Evolutionary conservation across 2,888 invertebrate species (phyloP).

Genomic region (Drosophila mimica): DNA sequence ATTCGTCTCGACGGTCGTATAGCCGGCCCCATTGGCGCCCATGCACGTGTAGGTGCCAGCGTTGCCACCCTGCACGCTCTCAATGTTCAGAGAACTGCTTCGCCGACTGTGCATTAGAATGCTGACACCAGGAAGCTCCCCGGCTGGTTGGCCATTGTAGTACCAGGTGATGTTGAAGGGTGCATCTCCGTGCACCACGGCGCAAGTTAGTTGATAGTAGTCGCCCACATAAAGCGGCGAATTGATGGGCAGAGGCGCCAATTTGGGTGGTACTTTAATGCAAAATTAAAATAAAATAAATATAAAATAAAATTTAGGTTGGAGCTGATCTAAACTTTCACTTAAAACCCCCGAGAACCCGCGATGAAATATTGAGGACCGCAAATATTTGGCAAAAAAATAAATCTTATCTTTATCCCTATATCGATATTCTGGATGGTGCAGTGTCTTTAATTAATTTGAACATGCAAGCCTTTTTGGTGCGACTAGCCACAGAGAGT

Average conservation of each 20-base stretch:
- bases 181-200: slow-evolving; percentile 91
- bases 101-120: slow-evolving; percentile 86
- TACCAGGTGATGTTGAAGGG: slow-evolving; percentile 92
- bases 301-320: slow-evolving; percentile 34
- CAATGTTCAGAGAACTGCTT: slow-evolving; percentile 88
- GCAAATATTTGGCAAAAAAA: neutral
- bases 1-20: slow-evolving; percentile 82
- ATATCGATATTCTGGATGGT: neutral
- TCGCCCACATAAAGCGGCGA: slow-evolving; percentile 88
- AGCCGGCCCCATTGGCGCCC: slow-evolving; percentile 88
- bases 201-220: slow-evolving; percentile 88
- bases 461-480: slow-evolving; percentile 57
- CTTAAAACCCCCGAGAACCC: neutral
- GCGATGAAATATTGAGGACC: neutral
- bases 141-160: slow-evolving; percentile 86
- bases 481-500: slow-evolving; percentile 38
- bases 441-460: slow-evolving; percentile 39
- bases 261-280: slow-evolving; percentile 87
- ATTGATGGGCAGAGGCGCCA: slow-evolving; percentile 88
- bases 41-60: slow-evolving; percentile 91
- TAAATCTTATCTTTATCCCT: neutral
- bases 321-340: slow-evolving; percentile 5
- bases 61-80: slow-evolving; percentile 88
- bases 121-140: slow-evolving; percentile 74
- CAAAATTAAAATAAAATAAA: slow-evolving; percentile 32